phyloP scores from a whole-genome alignment of 2,888 invertebrate species.

The Notodonta ziczac region DNA sequence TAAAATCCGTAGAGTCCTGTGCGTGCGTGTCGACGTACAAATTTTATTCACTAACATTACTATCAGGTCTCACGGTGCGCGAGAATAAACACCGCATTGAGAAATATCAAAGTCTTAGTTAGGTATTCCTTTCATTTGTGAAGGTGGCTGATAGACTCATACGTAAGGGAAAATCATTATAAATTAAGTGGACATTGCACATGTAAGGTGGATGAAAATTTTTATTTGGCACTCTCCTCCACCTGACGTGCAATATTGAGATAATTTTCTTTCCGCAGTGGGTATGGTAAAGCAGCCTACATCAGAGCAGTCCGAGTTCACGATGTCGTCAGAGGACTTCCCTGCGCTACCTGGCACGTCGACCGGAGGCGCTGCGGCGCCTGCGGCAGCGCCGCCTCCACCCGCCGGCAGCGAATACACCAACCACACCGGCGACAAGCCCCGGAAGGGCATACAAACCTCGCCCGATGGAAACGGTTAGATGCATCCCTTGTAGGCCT shows the following conservation, averaged over 20 bases:
- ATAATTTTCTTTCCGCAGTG: constrained; percentile 80
- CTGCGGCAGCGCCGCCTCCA: constrained; percentile 44
- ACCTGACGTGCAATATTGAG: neutral
- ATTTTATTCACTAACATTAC: too few relatives aligned
- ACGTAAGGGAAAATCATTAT: too few relatives aligned
- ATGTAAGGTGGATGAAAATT: neutral
- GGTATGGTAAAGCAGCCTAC: constrained; percentile 98
- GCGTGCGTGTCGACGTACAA: too few relatives aligned
- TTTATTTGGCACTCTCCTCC: too few relatives aligned
- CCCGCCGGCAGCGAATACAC: constrained; percentile 48
- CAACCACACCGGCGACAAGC: constrained; percentile 75
- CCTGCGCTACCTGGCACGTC: constrained; percentile 99
- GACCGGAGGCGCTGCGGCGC: constrained; percentile 77
- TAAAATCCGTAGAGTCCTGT: too few relatives aligned
- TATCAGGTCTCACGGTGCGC: too few relatives aligned
- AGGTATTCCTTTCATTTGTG: too few relatives aligned
- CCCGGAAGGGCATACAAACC: constrained; percentile 96
- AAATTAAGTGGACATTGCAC: neutral
- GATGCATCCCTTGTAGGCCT: constrained; percentile 5
- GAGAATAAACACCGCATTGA: too few relatives aligned
- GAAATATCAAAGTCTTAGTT: too few relatives aligned
- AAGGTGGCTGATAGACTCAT: too few relatives aligned
- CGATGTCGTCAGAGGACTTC: constrained; percentile 99
- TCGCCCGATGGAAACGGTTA: constrained; percentile 91
- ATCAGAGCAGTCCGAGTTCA: constrained; percentile 96